Conservation (phyloP, 2,888 invertebrate species). For the Timandra comae region DNA sequence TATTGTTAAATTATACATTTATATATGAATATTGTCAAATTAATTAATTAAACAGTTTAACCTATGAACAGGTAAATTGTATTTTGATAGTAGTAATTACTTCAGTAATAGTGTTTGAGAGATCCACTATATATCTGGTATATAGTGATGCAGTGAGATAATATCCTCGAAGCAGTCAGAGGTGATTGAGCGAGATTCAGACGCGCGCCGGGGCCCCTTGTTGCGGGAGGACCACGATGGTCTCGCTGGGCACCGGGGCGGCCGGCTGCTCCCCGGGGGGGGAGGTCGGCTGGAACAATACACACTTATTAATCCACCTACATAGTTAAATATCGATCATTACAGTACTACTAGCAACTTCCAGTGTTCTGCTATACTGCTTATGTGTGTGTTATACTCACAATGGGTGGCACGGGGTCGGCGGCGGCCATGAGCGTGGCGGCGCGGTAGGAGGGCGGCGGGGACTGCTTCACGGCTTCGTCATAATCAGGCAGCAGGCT, state of each 20-base stretch:
- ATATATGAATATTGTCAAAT: no score
- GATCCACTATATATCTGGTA: no score
- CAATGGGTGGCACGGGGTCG: conserved; percentile 23
- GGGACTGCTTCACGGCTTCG: conserved; percentile 82
- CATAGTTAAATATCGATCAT: no score
- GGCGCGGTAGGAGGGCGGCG: conserved; percentile 83
- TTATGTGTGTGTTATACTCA: no score
- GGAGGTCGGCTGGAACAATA: conserved; percentile 26
- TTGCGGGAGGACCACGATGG: conserved; percentile 55
- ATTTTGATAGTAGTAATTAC: no score
- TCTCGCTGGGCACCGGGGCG: conserved; percentile 33
- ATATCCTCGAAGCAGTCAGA: conserved; percentile 24
- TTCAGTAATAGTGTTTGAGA: no score
- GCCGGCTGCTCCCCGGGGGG: conserved; percentile 17
- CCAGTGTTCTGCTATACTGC: no score
- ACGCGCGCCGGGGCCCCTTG: conserved; percentile 49
- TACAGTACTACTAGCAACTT: no score
- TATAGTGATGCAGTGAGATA: conserved; percentile 4
- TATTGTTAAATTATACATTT: no score
- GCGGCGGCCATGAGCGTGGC: conserved; percentile 63
- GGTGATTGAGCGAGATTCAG: conserved; percentile 40
- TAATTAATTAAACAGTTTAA: no score
- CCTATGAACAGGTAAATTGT: no score
- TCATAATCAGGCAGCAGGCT: conserved; percentile 83
- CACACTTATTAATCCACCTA: no score